Conservation (phyloP, 2,113 vertebrate genomes). For the Ctenodactylus gundi region DNA sequence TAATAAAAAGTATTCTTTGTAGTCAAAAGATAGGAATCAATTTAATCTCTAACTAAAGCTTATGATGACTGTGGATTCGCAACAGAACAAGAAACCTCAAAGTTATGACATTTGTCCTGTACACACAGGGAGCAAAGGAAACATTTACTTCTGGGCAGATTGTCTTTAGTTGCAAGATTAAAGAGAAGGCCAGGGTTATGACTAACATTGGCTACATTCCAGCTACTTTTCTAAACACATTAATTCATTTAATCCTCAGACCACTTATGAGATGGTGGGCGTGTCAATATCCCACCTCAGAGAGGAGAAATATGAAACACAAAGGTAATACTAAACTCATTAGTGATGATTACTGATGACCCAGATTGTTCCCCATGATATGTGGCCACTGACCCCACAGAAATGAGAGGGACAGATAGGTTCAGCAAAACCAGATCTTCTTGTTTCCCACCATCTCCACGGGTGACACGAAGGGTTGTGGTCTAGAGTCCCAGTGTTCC, state of each 20-base stretch:
- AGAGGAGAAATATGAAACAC: background rate
- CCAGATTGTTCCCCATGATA: background rate
- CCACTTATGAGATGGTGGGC: background rate
- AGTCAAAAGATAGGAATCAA: background rate
- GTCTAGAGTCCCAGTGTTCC: background rate
- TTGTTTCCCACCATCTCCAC: background rate
- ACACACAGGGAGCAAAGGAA: background rate
- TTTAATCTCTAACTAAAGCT: background rate
- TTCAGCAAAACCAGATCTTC: background rate
- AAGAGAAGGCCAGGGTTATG: background rate
- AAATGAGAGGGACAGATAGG: background rate
- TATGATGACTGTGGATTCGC: background rate
- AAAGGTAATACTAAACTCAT: constrained; percentile 4
- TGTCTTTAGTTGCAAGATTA: background rate
- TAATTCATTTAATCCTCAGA: constrained; percentile 26
- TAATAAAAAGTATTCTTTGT: background rate
- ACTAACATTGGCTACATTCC: background rate
- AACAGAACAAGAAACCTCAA: background rate
- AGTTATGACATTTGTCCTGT: background rate
- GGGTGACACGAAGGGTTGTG: background rate
- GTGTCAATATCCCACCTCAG: background rate
- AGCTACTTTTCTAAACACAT: background rate
- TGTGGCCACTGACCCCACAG: background rate
- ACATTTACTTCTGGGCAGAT: background rate
- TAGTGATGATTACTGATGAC: background rate